Percentiles rank a stretch among this genome's conserved stretches.
These are phyloP conservation scores for Periphyllus acericola DNA, from an alignment of 2,888 invertebrate genomes.

Conservation along the genomic window DNA sequence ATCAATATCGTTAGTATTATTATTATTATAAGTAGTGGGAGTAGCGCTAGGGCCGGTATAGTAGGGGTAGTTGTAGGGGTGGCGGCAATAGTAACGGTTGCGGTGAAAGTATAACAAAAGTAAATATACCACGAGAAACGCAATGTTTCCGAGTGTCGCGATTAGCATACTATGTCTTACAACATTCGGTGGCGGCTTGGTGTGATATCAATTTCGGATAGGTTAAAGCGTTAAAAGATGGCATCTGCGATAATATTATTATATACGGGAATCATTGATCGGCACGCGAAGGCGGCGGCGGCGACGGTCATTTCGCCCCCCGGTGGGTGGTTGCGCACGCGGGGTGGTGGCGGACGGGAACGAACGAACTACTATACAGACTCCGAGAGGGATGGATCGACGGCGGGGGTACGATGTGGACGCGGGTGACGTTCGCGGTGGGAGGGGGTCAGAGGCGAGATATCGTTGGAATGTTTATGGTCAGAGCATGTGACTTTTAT, in stretches of 20 bases:
- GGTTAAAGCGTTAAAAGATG: constrained; percentile 40
- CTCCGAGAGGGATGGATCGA: no score
- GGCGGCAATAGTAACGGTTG: no score
- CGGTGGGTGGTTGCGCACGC: background rate
- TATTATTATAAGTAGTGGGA: no score
- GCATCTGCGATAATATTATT: constrained; percentile 55
- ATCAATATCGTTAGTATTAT: no score
- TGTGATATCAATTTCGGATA: constrained; percentile 46
- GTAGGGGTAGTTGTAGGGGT: no score
- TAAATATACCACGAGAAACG: no score
- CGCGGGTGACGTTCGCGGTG: background rate
- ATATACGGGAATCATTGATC: constrained; percentile 60
- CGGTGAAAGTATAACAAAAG: no score
- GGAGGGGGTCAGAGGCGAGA: constrained; percentile 44
- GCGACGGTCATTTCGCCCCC: constrained; percentile 57
- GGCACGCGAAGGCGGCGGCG: constrained; percentile 17
- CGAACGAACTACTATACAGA: no score
- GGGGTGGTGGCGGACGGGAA: no score
- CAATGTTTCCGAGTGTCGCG: background rate
- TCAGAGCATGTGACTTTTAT: constrained; percentile 59
- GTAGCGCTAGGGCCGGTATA: no score
- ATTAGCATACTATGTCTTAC: no score
- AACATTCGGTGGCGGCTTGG: background rate
- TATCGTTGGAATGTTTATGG: constrained; percentile 61
- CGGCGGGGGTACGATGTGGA: background rate